Evolutionary conservation across 2,113 vertebrate genomes (phyloP).

Genomic region (Ahaetulla prasina): DNA sequence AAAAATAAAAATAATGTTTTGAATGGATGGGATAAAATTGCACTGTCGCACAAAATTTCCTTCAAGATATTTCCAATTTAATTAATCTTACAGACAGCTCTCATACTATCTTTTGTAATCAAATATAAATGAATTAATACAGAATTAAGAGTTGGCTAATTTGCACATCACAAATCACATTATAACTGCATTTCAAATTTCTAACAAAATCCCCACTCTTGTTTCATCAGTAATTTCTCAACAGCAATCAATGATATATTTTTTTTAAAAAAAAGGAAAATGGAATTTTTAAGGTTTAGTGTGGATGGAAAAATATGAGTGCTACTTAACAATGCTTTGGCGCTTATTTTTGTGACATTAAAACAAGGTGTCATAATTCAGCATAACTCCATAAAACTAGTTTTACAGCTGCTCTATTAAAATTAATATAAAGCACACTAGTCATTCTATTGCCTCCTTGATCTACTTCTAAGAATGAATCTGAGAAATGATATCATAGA

Average conservation of each 20-base stretch:
- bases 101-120: background rate
- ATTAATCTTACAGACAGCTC: background rate
- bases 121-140: background rate
- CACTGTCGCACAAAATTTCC: background rate
- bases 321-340: background rate
- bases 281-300: background rate
- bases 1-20: too few relatives aligned
- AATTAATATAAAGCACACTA: background rate
- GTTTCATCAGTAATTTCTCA: background rate
- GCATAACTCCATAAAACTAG: background rate
- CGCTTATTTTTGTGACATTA: background rate
- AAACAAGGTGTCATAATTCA: background rate
- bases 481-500: background rate
- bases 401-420: background rate
- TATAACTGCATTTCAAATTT: background rate
- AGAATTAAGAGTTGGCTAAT: background rate
- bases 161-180: background rate
- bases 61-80: background rate
- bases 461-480: background rate
- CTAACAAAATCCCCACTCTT: background rate
- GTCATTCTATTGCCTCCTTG: background rate
- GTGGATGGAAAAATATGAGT: background rate
- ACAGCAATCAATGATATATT: too few relatives aligned
- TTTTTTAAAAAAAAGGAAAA: background rate
- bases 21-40: background rate